Conservation (phyloP, 2,888 invertebrate species). For the Drosophila histrio region DNA sequence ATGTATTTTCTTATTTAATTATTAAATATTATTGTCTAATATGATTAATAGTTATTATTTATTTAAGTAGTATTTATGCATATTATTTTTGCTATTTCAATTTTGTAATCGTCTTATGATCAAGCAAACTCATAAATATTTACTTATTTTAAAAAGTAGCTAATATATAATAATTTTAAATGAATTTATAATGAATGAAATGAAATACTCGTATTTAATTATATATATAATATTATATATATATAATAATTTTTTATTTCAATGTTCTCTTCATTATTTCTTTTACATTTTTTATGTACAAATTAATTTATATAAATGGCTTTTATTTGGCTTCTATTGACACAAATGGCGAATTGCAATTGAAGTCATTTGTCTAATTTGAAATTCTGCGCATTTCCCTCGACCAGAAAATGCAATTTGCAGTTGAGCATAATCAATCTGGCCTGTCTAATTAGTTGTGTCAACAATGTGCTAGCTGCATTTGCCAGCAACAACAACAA, state of each 20-base stretch:
- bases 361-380: constrained; percentile 15
- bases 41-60: neutral
- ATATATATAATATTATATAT: neutral
- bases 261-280: neutral
- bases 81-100: too few species aligned
- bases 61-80: neutral
- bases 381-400: constrained; percentile 10
- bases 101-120: too few species aligned
- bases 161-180: too few species aligned
- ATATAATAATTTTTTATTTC: neutral
- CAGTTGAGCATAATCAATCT: constrained; percentile 38
- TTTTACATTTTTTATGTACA: neutral
- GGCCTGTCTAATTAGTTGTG: constrained; percentile 54
- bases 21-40: neutral
- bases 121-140: too few species aligned
- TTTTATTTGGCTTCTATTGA: neutral
- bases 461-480: constrained; percentile 43
- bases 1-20: neutral
- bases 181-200: too few species aligned
- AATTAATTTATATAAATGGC: constrained; percentile 4
- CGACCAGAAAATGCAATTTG: constrained; percentile 25
- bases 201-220: too few species aligned
- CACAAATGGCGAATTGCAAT: neutral
- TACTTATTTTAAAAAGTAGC: too few species aligned
- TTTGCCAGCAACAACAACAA: constrained; percentile 29